phyloP scores from a whole-genome alignment of 2,888 invertebrate genomes.

The Leptothorax acervorum region DNA sequence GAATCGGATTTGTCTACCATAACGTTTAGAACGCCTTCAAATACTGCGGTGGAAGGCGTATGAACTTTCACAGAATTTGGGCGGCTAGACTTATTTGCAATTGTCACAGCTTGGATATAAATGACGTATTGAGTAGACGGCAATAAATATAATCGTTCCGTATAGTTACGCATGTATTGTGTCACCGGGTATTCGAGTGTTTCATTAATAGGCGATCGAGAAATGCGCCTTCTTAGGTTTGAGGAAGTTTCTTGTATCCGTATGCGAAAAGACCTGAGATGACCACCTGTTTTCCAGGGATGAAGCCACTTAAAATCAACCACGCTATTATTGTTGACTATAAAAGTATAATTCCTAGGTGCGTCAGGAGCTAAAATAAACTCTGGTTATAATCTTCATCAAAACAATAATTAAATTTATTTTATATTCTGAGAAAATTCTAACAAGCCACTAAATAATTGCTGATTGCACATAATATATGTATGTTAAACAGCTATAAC shows the following conservation, averaged over 20 bases:
- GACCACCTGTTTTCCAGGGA: constrained; percentile 69
- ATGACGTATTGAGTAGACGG: constrained; percentile 71
- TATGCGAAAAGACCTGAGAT: constrained; percentile 65
- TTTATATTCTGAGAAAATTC: background rate
- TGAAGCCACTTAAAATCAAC: constrained; percentile 70
- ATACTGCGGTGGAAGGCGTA: constrained; percentile 57
- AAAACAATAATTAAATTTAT: background rate
- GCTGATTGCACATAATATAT: background rate
- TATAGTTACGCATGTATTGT: constrained; percentile 64
- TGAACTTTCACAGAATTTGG: background rate
- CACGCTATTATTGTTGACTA: constrained; percentile 36
- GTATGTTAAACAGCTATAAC: background rate
- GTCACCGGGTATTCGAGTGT: background rate
- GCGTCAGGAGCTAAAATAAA: constrained; percentile 54
- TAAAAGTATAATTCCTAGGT: constrained; percentile 48
- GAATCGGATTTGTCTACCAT: constrained; percentile 41
- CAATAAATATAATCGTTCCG: constrained; percentile 56
- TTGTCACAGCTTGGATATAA: constrained; percentile 64
- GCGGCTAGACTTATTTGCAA: background rate
- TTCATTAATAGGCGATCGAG: fast-evolving
- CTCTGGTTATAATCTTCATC: background rate
- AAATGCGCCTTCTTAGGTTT: constrained; percentile 31
- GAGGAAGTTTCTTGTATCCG: constrained; percentile 36
- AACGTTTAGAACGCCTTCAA: constrained; percentile 48
- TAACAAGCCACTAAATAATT: background rate